Evolutionary conservation across 1,140 invertebrate genomes (phyloP), one percentile per base, ranked within the genome.

Genomic region (Platorchestia sp.): DNA sequence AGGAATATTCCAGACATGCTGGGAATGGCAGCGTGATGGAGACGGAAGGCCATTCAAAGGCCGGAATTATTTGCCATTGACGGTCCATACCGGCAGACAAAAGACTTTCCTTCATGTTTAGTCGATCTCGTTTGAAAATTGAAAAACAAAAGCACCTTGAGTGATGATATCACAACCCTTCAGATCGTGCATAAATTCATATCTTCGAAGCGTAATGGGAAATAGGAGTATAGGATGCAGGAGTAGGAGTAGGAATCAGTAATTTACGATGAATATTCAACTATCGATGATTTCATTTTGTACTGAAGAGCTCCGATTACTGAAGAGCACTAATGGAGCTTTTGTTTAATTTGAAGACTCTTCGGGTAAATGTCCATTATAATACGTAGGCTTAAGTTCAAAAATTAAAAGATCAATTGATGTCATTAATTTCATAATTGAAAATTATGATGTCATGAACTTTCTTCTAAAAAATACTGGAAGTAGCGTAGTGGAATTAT

Each of bases 1-100:
- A 44, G 87, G 87, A 89, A 43, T 89, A 89, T 89, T 89, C 87
- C 87, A 42, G 87, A 42, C 87, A 27, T 41, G n/a, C 87, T 44
- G n/a, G 41, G 87, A 89, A 89, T 89, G 87, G 43, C 14, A 0
- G 36, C n/a, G 43, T 89, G 16, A 44, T 89, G 87, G 87, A 75
- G 59, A 42, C 41, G 87, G 36, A 27, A 10, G 59, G 59, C 59
- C 59, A 75, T 75, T 75, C 59, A 75, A 36, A 36, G 27, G 10
- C 59, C 27, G 1, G 59, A 75, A 75, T 75, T 22, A 75, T 75
- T 75, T 75, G 1, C 27, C 1, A 3, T 75, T 36, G 59, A 75
- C 59, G 36, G 59, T 36, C 1, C 59, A 36, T 75, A 36, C 59
- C 59, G 36, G 59, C 10, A 75, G 59, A 75, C 59, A 75, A 75